Conservation (phyloP, 2,888 invertebrate genomes). For the Ecdyonurus torrentis region DNA sequence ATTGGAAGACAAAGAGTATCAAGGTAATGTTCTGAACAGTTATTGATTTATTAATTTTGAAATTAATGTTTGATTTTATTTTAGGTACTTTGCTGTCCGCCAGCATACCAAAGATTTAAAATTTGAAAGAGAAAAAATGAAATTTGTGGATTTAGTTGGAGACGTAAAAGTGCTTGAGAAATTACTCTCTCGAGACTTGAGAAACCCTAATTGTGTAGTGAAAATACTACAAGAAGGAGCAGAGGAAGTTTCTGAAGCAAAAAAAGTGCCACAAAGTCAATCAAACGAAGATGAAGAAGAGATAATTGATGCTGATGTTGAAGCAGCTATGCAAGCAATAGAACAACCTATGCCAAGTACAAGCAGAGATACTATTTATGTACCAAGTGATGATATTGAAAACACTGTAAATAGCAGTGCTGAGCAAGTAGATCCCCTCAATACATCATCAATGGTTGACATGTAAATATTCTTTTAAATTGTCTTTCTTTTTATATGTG, state of each 20-base stretch:
- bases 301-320: neutral
- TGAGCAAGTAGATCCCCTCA: neutral
- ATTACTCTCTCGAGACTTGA: slow-evolving; percentile 17
- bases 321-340: too few relatives aligned
- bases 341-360: neutral
- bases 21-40: slow-evolving; percentile 21
- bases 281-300: too few relatives aligned
- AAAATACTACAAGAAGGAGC: neutral
- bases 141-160: neutral
- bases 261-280: too few relatives aligned
- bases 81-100: neutral
- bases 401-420: too few relatives aligned
- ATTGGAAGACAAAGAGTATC: slow-evolving; percentile 35
- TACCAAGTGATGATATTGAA: neutral
- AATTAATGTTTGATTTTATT: neutral
- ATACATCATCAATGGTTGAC: too few relatives aligned
- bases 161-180: neutral
- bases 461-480: too few relatives aligned
- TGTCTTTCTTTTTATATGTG: too few relatives aligned
- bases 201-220: neutral
- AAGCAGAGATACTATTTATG: neutral
- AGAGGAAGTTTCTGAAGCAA: neutral
- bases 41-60: neutral
- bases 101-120: neutral
- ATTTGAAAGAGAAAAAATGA: neutral